phyloP scores from a whole-genome alignment of 2,888 invertebrate genomes.

The Heteromurus nitidus region DNA sequence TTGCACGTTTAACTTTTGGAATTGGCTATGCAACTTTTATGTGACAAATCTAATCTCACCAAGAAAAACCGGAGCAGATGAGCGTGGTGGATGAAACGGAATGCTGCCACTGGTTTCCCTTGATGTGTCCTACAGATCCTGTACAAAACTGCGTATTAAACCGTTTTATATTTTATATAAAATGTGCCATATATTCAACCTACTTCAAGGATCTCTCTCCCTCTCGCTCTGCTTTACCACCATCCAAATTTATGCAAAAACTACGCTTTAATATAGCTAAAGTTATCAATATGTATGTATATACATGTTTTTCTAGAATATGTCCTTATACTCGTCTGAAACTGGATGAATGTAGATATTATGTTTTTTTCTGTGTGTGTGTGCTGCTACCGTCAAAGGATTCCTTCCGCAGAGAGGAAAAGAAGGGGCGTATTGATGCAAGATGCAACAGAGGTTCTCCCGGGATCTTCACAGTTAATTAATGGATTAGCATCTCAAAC shows the following conservation, averaged over 20 bases:
- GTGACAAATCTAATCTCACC: constrained; percentile 35
- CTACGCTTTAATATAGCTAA: too few relatives aligned
- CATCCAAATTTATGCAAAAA: too few relatives aligned
- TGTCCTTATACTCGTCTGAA: too few relatives aligned
- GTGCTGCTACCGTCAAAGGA: not conserved
- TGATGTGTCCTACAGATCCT: constrained; percentile 16
- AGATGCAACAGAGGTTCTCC: constrained; percentile 36
- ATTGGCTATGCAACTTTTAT: constrained; percentile 35
- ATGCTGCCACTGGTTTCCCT: constrained; percentile 17
- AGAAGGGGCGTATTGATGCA: constrained; percentile 23
- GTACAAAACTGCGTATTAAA: constrained; percentile 1
- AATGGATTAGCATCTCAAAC: constrained; percentile 35
- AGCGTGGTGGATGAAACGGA: constrained; percentile 12
- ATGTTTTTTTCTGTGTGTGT: too few relatives aligned
- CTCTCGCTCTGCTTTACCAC: too few relatives aligned
- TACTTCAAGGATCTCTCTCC: too few relatives aligned
- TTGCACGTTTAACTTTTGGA: constrained; percentile 26
- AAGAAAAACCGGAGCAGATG: constrained; percentile 24
- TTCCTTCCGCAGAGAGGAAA: constrained; percentile 7
- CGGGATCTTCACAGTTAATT: constrained; percentile 33
- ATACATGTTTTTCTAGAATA: too few relatives aligned
- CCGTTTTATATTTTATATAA: constrained; percentile 18
- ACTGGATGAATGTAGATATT: too few relatives aligned
- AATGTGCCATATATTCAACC: not conserved
- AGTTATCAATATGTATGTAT: too few relatives aligned